phyloP scores from a whole-genome alignment of 2,888 invertebrate species.

The Melangyna quadrimaculata region DNA sequence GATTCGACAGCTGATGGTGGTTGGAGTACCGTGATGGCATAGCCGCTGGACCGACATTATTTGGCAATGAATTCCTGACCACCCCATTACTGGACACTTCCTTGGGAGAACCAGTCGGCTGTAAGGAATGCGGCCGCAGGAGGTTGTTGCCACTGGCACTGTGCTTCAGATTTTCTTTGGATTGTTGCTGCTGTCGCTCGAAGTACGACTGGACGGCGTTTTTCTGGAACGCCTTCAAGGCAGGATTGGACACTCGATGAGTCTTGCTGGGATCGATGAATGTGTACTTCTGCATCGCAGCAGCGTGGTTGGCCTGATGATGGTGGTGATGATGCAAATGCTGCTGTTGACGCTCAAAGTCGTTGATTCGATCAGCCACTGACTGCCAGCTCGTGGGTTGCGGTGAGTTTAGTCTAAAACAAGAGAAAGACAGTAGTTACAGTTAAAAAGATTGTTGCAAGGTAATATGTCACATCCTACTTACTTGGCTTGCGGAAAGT shows the following conservation, averaged over 20 bases:
- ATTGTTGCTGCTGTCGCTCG: conserved; percentile 84
- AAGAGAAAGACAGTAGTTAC: conserved; percentile 9
- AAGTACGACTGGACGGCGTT: conserved; percentile 91
- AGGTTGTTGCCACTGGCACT: conserved; percentile 74
- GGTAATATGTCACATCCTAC: conserved; percentile 42
- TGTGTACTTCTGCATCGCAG: conserved; percentile 82
- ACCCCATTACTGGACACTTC: conserved; percentile 71
- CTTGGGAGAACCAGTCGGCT: conserved; percentile 73
- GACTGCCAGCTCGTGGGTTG: conserved; percentile 82
- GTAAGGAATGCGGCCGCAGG: conserved; percentile 78
- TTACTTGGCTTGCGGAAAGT: conserved; percentile 69
- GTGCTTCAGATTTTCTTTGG: conserved; percentile 73
- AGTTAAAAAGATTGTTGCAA: conserved; percentile 11
- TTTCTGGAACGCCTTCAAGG: conserved; percentile 91
- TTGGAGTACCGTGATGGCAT: conserved; percentile 36
- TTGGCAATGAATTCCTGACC: conserved; percentile 80
- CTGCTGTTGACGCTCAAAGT: conserved; percentile 83
- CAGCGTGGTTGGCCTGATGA: conserved; percentile 73
- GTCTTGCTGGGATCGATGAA: conserved; percentile 89
- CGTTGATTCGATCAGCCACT: conserved; percentile 86
- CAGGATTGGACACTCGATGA: conserved; percentile 87
- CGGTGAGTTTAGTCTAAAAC: conserved; percentile 70
- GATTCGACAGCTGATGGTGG: conserved; percentile 60
- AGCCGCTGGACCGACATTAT: conserved; percentile 71
- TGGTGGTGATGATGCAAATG: conserved; percentile 74